Evolutionary conservation across 2,888 invertebrate genomes (phyloP), one percentile per base, ranked within the genome.

Genomic region (Brachyopa scutellaris): DNA sequence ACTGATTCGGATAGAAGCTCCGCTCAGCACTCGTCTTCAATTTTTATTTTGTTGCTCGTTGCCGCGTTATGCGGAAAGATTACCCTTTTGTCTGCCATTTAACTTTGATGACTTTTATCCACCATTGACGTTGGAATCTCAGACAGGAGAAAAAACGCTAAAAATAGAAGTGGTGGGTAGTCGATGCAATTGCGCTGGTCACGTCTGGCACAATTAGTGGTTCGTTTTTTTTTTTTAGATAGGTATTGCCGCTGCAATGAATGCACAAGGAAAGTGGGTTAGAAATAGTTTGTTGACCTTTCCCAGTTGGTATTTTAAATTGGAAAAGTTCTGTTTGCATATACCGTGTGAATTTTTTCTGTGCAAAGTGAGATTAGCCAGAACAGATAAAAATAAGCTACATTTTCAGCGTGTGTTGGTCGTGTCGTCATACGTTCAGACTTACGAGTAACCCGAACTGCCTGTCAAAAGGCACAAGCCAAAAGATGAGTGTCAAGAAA

Each of bases 101-200:
- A 42, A 80, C 74, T n/a, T n/a, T n/a, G n/a, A n/a, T 80, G 74
- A 69, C 64, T 80, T 80, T 80, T 70, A 76, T 80, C 62, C 80
- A 69, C 67, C 80, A 59, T 64, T 69, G 45, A 45, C 57, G 38
- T 40, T 62, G 36, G 23, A 51, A 67, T 73, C 73, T 53, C 33
- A 55, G 51, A 59, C 42, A 66, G 66, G 15, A 55, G 23, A 29
- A 40, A 74, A 21, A 40, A n/a, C 45, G 45, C 45, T 5, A 57
- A 53, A 62, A 55, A 64, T 64, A 47, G 57, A 59, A 49, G 64
- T 78, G 55, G 61, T 15, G 36, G 23, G 64, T 26, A 5, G 26
- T 26, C 26, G 26, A n/a, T 26, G 26, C 4, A 64, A 57, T 40
- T 70, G 49, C n/a, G 49, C 36, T 73, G 55, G 73, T 64, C 64